phyloP scores from a whole-genome alignment of 2,888 invertebrate genomes.

The Lycaena phlaeas region DNA sequence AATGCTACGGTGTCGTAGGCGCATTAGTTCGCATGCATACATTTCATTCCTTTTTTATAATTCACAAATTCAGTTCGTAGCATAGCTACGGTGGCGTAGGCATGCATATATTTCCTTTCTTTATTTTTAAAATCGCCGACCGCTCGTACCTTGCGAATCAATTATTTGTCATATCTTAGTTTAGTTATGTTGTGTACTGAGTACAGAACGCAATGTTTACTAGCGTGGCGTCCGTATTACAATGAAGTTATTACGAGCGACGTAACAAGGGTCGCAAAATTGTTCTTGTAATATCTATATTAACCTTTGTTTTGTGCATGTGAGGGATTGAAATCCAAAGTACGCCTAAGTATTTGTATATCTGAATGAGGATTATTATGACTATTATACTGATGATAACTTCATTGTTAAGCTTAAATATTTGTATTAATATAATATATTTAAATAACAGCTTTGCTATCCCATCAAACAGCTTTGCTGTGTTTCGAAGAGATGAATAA shows the following conservation, averaged over 20 bases:
- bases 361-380: background rate
- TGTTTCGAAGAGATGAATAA: too few species aligned
- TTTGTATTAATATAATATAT: background rate
- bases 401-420: constrained; percentile 1
- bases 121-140: constrained; percentile 8
- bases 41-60: too few species aligned
- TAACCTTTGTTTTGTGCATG: constrained; percentile 17
- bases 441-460: too few species aligned
- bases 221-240: constrained; percentile 19
- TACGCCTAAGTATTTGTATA: constrained; percentile 9
- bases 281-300: constrained; percentile 23
- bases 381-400: background rate
- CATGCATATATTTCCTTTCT: too few species aligned
- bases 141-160: constrained; percentile 11
- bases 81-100: too few species aligned
- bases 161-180: constrained; percentile 12
- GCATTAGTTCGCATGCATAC: too few species aligned
- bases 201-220: constrained; percentile 20
- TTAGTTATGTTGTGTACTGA: constrained; percentile 19
- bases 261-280: constrained; percentile 24
- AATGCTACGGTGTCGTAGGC: too few species aligned
- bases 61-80: too few species aligned
- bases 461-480: too few species aligned
- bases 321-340: constrained; percentile 16
- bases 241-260: constrained; percentile 23